Base-by-base conservation (phyloP, 2,888 invertebrate genomes). In the Drosophila colorata region DNA sequence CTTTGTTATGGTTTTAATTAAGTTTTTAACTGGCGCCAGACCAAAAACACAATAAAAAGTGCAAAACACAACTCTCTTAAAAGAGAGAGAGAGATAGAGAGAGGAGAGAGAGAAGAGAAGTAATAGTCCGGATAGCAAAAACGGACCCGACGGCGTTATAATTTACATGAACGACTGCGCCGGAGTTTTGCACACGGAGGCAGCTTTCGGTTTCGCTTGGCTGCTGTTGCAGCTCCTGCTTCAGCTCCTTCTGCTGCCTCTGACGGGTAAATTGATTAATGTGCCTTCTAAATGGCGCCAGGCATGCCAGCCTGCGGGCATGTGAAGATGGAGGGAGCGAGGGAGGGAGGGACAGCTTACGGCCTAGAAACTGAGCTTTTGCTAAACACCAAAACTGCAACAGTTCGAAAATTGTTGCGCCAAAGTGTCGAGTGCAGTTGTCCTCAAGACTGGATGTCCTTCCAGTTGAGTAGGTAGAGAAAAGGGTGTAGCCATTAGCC, bases 1-100 rank as follows among this genome's bases (percentile, higher is more conserved):
- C 73, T 87, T 86, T 86, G 87, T 88, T 87, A 73, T 84, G 85
- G 69, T 88, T 84, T 84, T 84, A 84, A 84, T 84, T 84, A 88
- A 84, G 84, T 88, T 84, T 75, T 88, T 75, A 75, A 80, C 85
- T 88, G 87, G 87, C 81, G 78, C 78, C 74, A 56, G 73, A 79
- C 63, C 88, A 80, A 74, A 72, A 83, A 79, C 69, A 69, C 63
- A 18, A 68, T 43, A 61, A 28, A 9, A 9, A 37, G 13, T 28
- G 25, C 25, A 7, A 25, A 7, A 8, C 28, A 0, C 31, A 31
- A 31, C 31, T 31, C 9, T 9, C 31, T 11, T 11, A 31, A 14
- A 28, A 16, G 25, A n/a, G 6, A 3, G 37, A 23, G 14, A 4
- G 4, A 16, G 14, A 13, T 7, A 13, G 28, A n/a, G 20, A 11